phyloP scores from a whole-genome alignment of 2,797 vertebrate genomes.

The Centropyge bicolor region DNA sequence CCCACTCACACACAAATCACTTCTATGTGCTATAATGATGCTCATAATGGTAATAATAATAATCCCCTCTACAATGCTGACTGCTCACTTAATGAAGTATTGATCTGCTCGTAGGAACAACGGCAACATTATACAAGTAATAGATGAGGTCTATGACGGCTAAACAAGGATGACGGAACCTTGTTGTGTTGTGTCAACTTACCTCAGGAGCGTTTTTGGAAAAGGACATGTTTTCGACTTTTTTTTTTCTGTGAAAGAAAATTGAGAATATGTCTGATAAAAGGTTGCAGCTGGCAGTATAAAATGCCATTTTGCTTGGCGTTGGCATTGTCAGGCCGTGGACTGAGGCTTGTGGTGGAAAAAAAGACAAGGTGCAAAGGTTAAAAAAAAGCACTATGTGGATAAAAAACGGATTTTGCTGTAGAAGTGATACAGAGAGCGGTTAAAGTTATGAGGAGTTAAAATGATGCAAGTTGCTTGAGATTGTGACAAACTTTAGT shows the following conservation, averaged over 20 bases:
- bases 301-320: not conserved
- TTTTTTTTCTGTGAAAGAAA: not conserved
- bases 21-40: constrained; percentile 1
- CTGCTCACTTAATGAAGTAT: not conserved
- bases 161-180: not conserved
- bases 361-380: not conserved
- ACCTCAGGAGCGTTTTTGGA: not conserved
- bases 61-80: not conserved
- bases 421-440: not conserved
- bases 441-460: not conserved
- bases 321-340: not conserved
- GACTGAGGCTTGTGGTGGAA: not conserved
- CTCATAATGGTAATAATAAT: not conserved
- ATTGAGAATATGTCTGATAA: not conserved
- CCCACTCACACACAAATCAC: not conserved
- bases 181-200: too few species aligned
- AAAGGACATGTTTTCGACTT: not conserved
- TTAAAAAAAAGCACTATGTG: not conserved
- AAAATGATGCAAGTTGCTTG: not conserved
- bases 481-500: not conserved
- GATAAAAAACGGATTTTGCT: not conserved
- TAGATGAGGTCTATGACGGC: not conserved
- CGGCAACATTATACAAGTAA: not conserved
- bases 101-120: not conserved
- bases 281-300: not conserved